These are phyloP conservation scores for Metopolophium dirhodum DNA, from an alignment of 1,140 invertebrate species.

Conservation along the genomic window DNA sequence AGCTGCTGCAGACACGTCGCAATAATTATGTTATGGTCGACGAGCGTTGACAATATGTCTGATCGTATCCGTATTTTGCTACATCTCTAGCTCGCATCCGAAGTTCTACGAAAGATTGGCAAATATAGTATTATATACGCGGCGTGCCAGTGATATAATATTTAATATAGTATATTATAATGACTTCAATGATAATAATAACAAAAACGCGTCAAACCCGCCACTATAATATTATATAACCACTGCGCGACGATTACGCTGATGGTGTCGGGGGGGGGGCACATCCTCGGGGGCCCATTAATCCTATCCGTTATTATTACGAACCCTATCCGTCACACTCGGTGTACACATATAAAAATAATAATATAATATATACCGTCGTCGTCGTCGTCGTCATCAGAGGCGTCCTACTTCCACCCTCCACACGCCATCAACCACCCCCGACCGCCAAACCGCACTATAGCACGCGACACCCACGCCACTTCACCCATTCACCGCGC, in stretches of 20 bases:
- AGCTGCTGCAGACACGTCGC: background rate
- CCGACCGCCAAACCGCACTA: background rate
- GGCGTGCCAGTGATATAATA: background rate
- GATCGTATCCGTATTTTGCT: background rate
- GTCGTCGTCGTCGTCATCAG: background rate
- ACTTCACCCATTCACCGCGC: background rate
- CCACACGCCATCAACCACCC: background rate
- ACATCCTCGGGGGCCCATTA: constrained; percentile 3
- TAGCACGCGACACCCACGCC: background rate
- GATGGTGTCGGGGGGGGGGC: background rate
- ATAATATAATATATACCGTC: background rate
- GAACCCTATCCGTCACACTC: constrained; percentile 27
- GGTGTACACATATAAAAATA: background rate
- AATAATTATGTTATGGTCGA: too few relatives aligned
- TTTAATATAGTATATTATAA: background rate
- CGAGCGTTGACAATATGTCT: too few relatives aligned
- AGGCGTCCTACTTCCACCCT: background rate
- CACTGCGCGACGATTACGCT: background rate
- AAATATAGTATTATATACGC: background rate
- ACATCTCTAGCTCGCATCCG: too few relatives aligned
- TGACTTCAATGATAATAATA: background rate
- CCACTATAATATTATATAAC: background rate
- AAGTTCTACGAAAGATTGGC: background rate
- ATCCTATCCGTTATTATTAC: constrained; percentile 33
- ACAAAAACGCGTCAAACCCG: background rate